Percentiles rank a stretch among this genome's conserved stretches.
Conservation (phyloP, 2,888 invertebrate genomes). For the Bombylius discolor region DNA sequence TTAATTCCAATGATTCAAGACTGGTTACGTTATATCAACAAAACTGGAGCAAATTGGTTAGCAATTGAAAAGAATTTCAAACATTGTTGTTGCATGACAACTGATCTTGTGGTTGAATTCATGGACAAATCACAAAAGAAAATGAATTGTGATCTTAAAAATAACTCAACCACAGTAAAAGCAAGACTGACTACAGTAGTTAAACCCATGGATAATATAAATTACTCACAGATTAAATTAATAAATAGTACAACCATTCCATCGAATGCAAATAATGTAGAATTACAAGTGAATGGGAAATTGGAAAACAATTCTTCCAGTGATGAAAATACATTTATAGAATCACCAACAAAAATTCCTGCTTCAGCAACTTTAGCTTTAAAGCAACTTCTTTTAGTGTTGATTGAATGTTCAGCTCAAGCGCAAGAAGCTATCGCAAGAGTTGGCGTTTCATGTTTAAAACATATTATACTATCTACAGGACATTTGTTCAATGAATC, state of each 20-base stretch:
- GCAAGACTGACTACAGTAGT: constrained; percentile 26
- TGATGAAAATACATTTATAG: constrained; percentile 34
- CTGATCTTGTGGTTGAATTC: constrained; percentile 80
- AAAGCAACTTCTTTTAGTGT: constrained; percentile 69
- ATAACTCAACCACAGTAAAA: constrained; percentile 5
- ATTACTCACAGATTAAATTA: constrained; percentile 32
- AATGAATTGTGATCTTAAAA: background rate
- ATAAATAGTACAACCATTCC: constrained; percentile 23
- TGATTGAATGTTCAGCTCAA: constrained; percentile 83
- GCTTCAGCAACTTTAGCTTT: constrained; percentile 64
- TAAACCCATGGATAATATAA: constrained; percentile 31
- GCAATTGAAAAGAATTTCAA: constrained; percentile 80
- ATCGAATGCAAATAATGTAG: constrained; percentile 4
- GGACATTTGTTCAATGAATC: constrained; percentile 66
- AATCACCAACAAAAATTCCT: constrained; percentile 39
- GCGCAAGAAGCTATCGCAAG: constrained; percentile 81
- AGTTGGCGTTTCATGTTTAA: constrained; percentile 82
- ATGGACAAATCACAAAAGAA: constrained; percentile 57
- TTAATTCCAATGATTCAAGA: constrained; percentile 85
- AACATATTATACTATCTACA: constrained; percentile 71
- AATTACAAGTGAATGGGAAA: background rate
- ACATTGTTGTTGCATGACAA: constrained; percentile 86
- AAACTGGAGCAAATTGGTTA: constrained; percentile 59
- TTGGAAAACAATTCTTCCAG: constrained; percentile 17
- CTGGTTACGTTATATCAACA: constrained; percentile 70